Conservation (phyloP, 2,797 vertebrate genomes). For the Amblyopsis hoosieri region DNA sequence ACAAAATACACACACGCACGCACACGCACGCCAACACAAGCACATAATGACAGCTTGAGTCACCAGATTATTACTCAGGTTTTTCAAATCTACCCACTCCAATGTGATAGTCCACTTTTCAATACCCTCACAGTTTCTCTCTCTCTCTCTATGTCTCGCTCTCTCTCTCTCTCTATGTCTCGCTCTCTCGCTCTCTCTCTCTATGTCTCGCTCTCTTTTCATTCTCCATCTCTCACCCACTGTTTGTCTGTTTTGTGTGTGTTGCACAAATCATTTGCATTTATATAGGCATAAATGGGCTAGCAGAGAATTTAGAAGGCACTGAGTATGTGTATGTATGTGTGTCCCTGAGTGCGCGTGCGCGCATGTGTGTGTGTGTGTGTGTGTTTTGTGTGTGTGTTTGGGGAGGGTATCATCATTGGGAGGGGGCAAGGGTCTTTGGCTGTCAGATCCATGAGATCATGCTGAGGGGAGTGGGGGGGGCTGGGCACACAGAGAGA, state of each 20-base stretch:
- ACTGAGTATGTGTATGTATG: too few species aligned
- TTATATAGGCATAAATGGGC: constrained; percentile 20
- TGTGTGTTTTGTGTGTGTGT: too few species aligned
- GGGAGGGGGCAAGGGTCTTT: too few species aligned
- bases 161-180: background rate
- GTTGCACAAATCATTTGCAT: constrained; percentile 22
- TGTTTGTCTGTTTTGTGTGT: too few species aligned
- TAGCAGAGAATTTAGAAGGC: too few species aligned
- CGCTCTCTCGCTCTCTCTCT: background rate
- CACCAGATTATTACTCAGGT: constrained; percentile 39
- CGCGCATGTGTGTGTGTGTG: too few species aligned
- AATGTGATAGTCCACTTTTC: constrained; percentile 48
- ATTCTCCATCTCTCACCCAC: background rate
- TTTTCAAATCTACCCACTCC: constrained; percentile 49
- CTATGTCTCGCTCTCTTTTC: background rate
- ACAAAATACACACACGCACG: background rate
- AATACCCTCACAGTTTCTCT: background rate
- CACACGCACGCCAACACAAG: constrained; percentile 19
- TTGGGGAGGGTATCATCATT: too few species aligned
- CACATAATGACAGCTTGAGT: constrained; percentile 44
- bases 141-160: background rate
- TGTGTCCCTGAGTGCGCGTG: too few species aligned
- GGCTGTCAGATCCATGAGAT: too few species aligned
- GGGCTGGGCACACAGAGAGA: too few species aligned
- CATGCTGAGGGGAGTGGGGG: too few species aligned